Evolutionary conservation across 2,888 invertebrate species (phyloP), one percentile per base, ranked within the genome.

Genomic region (Agrotis ipsilon): DNA sequence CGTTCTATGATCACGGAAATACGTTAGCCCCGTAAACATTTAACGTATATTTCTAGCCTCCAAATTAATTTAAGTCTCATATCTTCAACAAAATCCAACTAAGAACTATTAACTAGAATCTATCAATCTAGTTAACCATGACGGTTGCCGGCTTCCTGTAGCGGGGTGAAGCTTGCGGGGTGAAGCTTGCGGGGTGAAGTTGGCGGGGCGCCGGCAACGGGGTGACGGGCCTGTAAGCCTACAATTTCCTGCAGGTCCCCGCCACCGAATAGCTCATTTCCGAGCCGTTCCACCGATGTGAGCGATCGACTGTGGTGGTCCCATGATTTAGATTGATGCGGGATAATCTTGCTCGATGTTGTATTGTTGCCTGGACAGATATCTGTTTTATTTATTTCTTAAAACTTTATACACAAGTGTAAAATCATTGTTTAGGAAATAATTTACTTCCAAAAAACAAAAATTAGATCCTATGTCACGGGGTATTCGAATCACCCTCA

Each of bases 221-320:
- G 64, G 66, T 21, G 54, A 49, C 19, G 54, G 71, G 72, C 64
- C 67, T 78, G 82, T 82, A 87, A 81, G 84, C 84, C 81, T 85
- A 85, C 88, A 89, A 88, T 89, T 88, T 88, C 87, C 87, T 84
- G 73, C 82, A 83, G 79, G 73, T 80, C 80, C 57, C 81, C 67
- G 77, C 76, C 80, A 82, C 82, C 83, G 83, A 87, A 87, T 87
- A 87, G 88, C 88, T 89, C 87, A 88, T 89, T 88, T 89, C 88
- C 89, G 87, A 87, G 72, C 81, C 79, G 77, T 77, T 75, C 84
- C 68, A 51, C 21, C 73, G 68, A 84, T 83, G 85, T 79, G 86
- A 83, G 81, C 79, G 81, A 84, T 84, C 81, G 81, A 78, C 70
- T 45, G 60, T 72, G 66, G 43, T 39, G 27, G 1, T n/a, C 32